Percentiles rank a stretch among this genome's conserved stretches.
These are phyloP conservation scores for Oscheius sp. DNA, from an alignment of 1,140 invertebrate species.

Conservation along the genomic window DNA sequence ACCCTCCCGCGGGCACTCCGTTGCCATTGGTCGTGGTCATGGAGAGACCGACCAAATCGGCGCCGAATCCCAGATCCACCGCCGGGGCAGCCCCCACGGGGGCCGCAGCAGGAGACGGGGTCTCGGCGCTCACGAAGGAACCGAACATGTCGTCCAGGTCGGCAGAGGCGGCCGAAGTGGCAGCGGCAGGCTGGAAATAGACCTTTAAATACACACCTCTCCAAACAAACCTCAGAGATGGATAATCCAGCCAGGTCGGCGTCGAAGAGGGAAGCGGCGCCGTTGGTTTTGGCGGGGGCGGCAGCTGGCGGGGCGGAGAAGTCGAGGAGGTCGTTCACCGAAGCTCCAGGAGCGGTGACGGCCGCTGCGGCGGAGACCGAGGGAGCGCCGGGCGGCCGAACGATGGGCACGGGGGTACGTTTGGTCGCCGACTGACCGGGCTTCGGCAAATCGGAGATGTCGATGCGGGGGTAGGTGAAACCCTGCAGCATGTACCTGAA, in stretches of 20 bases:
- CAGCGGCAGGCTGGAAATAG: conserved; percentile 8
- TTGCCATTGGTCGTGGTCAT: not conserved
- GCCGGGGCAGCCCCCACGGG: not conserved
- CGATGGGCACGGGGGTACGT: not conserved
- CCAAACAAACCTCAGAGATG: not conserved
- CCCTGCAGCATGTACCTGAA: conserved; percentile 38
- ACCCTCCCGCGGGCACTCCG: not conserved
- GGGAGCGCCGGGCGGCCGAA: not conserved
- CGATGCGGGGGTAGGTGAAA: conserved; percentile 31
- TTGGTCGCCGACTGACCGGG: not conserved
- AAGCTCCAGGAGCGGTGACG: not conserved
- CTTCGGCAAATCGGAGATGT: conserved; percentile 30
- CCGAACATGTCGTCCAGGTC: conserved; percentile 28
- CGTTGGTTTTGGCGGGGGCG: not conserved
- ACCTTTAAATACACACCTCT: not conserved
- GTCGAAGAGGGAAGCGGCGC: not conserved
- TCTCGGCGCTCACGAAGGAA: not conserved
- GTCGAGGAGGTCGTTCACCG: conserved; percentile 22
- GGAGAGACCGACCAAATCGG: not conserved
- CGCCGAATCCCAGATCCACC: not conserved
- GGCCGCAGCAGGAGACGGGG: not conserved
- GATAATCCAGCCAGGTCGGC: conserved; percentile 1
- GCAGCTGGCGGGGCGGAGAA: conserved; percentile 9
- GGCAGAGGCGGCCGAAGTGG: not conserved
- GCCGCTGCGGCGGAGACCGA: not conserved